Conservation (phyloP, 2,113 vertebrate species). For the Propithecus coquereli region DNA sequence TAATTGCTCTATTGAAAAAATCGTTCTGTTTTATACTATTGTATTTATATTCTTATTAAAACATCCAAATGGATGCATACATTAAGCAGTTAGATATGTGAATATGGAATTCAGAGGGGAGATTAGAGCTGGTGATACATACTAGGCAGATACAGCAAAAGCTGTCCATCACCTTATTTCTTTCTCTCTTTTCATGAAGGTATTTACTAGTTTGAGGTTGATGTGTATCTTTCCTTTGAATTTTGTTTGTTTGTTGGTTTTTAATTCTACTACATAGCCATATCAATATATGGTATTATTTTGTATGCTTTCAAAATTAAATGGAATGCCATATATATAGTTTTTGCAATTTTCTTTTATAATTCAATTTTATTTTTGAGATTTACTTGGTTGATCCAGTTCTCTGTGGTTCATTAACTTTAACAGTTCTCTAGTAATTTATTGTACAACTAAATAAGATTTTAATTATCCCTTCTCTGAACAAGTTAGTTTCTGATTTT, state of each 20-base stretch:
- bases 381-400: background rate
- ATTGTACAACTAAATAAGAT: background rate
- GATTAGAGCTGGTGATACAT: background rate
- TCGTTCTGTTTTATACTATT: background rate
- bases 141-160: background rate
- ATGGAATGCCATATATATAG: background rate
- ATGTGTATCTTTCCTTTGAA: background rate
- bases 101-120: background rate
- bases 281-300: background rate
- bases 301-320: background rate
- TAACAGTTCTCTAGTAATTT: background rate
- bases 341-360: background rate
- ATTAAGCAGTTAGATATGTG: background rate
- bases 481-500: background rate
- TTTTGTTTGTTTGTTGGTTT: background rate
- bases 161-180: background rate
- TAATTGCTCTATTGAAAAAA: slow-evolving; percentile 9
- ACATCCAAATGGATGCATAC: background rate
- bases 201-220: background rate
- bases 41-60: background rate
- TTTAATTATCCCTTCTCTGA: background rate
- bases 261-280: background rate
- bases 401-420: background rate
- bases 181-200: background rate
- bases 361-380: background rate